phyloP scores from a whole-genome alignment of 1,140 invertebrate genomes.

The Drosophila novamexicana region DNA sequence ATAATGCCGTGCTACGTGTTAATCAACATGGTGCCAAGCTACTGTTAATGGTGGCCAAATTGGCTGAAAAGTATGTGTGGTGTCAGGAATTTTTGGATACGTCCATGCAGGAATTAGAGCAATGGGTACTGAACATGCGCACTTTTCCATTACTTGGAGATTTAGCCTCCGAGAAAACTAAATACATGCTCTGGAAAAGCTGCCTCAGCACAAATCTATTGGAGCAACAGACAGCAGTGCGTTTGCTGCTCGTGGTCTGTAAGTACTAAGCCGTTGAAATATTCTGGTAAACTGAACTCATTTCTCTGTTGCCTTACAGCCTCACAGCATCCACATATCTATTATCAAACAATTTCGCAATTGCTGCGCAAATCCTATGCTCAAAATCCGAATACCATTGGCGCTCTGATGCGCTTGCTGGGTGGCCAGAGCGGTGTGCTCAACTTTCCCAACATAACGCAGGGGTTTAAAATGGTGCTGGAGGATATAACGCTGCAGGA shows the following conservation, averaged over 20 bases:
- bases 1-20: conserved; percentile 70
- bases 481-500: conserved; percentile 76
- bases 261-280: conserved; percentile 23
- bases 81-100: conserved; percentile 85
- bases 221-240: conserved; percentile 85
- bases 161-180: conserved; percentile 72
- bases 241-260: conserved; percentile 82
- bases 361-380: conserved; percentile 69
- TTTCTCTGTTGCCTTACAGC: conserved; percentile 42
- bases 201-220: conserved; percentile 72
- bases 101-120: conserved; percentile 85
- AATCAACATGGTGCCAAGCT: conserved; percentile 70
- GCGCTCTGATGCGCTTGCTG: conserved; percentile 85
- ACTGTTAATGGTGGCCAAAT: conserved; percentile 65
- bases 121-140: conserved; percentile 71
- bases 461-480: conserved; percentile 85
- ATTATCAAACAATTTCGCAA: conserved; percentile 81
- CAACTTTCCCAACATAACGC: conserved; percentile 85
- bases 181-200: conserved; percentile 77
- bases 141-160: conserved; percentile 74
- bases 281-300: not conserved
- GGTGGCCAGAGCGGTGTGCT: conserved; percentile 84
- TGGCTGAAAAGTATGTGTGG: conserved; percentile 75
- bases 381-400: conserved; percentile 76
- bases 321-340: conserved; percentile 78